These are phyloP conservation scores for Phthorimaea operculella DNA, from an alignment of 1,140 invertebrate species.

Conservation along the genomic window DNA sequence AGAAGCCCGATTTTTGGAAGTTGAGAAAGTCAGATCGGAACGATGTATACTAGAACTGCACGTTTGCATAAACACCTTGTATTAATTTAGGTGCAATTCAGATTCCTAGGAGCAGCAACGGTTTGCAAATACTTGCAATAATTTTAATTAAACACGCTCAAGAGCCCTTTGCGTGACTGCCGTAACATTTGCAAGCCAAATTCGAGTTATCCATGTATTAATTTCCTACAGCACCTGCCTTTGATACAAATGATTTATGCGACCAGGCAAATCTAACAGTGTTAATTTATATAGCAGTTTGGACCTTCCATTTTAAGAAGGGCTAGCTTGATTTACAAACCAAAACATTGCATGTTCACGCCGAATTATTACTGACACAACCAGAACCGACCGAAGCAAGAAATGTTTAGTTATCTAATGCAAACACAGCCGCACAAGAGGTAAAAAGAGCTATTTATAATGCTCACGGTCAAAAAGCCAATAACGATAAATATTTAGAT, in stretches of 20 bases:
- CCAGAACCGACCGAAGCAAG: no score
- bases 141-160: slow-evolving; percentile 22
- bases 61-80: no score
- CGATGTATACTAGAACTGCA: no score
- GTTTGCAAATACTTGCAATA: neutral
- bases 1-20: no score
- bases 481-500: neutral
- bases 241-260: slow-evolving; percentile 35
- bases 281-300: slow-evolving; percentile 16
- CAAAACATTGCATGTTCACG: no score
- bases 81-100: neutral
- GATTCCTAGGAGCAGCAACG: neutral
- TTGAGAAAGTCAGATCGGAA: no score
- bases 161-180: slow-evolving; percentile 18
- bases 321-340: no score
- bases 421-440: neutral
- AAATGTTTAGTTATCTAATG: neutral
- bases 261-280: slow-evolving; percentile 25
- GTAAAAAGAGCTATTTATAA: neutral
- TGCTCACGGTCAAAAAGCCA: neutral
- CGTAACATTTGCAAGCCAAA: slow-evolving; percentile 43
- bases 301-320: neutral
- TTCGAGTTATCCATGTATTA: slow-evolving; percentile 32
- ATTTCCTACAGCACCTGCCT: slow-evolving; percentile 28
- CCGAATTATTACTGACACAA: no score